phyloP scores from a whole-genome alignment of 2,797 vertebrate species.

The Alcedo atthis region DNA sequence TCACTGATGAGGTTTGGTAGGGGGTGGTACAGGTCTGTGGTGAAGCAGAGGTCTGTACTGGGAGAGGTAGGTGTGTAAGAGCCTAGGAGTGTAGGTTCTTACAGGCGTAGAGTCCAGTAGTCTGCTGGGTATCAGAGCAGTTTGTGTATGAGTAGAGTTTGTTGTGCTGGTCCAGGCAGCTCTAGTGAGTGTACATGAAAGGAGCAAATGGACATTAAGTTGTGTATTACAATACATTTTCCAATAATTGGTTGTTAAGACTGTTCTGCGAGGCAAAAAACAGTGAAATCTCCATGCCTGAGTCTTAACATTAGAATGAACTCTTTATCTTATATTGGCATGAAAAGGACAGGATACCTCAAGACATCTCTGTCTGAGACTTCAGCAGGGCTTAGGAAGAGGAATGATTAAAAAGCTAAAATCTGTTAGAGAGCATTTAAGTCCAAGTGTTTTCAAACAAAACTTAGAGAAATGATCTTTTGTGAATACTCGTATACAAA shows the following conservation, averaged over 20 bases:
- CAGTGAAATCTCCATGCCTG: not conserved
- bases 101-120: too few species aligned
- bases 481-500: not conserved
- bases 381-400: not conserved
- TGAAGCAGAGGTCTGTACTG: not conserved
- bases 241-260: not conserved
- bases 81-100: too few species aligned
- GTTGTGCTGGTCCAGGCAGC: not conserved
- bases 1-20: not conserved
- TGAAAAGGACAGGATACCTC: not conserved
- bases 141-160: not conserved
- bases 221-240: not conserved
- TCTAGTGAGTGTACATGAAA: not conserved
- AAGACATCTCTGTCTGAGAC: not conserved
- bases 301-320: not conserved
- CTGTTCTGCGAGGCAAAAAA: slow-evolving; percentile 16
- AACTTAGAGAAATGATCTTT: not conserved
- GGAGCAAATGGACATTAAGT: not conserved
- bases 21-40: not conserved
- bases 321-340: too few species aligned
- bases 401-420: slow-evolving; percentile 3
- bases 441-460: not conserved
- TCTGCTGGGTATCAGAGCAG: not conserved
- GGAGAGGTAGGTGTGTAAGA: not conserved
- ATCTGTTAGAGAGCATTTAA: not conserved